Conservation (phyloP, 92 coral and sea anemone genomes). For the Phenganax subtilis region DNA sequence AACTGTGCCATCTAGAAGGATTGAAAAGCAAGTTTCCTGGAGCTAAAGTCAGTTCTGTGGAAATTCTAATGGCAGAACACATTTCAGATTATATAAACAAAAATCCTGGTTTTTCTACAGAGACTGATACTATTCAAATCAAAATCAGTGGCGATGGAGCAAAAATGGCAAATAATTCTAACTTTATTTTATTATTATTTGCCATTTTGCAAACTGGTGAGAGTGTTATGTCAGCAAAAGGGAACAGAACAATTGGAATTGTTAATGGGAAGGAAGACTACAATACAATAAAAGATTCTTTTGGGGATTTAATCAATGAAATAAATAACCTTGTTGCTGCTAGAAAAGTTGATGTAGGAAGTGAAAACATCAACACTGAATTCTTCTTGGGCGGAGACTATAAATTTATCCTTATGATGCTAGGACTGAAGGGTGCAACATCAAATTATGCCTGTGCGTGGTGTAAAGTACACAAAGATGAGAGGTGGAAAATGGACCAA, state of each 20-base stretch:
- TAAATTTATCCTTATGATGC: constrained; percentile 47
- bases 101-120: constrained; percentile 27
- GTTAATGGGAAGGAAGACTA: constrained; percentile 14
- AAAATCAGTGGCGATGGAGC: constrained; percentile 59
- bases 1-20: constrained; percentile 39
- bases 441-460: constrained; percentile 57
- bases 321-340: constrained; percentile 24
- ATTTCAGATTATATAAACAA: constrained; percentile 27
- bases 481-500: constrained; percentile 33
- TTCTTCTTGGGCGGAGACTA: constrained; percentile 47
- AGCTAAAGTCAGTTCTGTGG: constrained; percentile 49
- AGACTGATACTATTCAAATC: constrained; percentile 30
- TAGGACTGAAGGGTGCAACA: constrained; percentile 51
- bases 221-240: constrained; percentile 14
- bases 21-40: constrained; percentile 33
- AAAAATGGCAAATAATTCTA: constrained; percentile 46
- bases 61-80: constrained; percentile 28
- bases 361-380: constrained; percentile 22
- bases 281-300: neutral
- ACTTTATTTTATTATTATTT: constrained; percentile 40
- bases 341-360: constrained; percentile 25
- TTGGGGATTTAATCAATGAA: constrained; percentile 31
- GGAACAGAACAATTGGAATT: constrained; percentile 12
- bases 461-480: constrained; percentile 48
- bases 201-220: constrained; percentile 28